Conservation (phyloP, 2,113 vertebrate species). For the Sceloporus undulatus region DNA sequence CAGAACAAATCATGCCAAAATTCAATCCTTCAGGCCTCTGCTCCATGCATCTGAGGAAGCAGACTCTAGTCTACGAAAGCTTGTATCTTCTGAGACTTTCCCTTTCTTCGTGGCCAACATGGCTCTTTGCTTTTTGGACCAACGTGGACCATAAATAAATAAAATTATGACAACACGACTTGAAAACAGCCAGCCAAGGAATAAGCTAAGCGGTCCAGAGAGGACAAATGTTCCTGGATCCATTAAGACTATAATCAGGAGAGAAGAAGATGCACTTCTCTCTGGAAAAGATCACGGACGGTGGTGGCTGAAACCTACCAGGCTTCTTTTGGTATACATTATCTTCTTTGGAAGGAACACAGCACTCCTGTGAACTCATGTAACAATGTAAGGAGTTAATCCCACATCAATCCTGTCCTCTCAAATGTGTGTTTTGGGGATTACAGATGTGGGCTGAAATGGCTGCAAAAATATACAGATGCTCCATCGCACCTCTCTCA, state of each 20-base stretch:
- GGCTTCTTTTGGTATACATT: slow-evolving; percentile 67
- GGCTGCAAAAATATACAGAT: slow-evolving; percentile 72
- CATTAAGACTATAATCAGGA: neutral
- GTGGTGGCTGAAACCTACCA: slow-evolving; percentile 65
- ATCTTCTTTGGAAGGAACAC: slow-evolving; percentile 64
- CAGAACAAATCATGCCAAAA: no score
- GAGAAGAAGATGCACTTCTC: neutral
- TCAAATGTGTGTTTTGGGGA: slow-evolving; percentile 67
- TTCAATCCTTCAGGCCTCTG: no score
- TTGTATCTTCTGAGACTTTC: neutral
- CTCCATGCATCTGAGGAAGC: no score
- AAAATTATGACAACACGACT: no score
- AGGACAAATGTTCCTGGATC: neutral
- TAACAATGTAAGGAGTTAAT: slow-evolving; percentile 76
- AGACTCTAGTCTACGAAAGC: no score
- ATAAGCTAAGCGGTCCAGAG: neutral
- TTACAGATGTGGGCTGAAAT: slow-evolving; percentile 58
- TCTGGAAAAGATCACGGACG: slow-evolving; percentile 52
- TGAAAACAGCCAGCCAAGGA: neutral
- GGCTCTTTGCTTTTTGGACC: neutral
- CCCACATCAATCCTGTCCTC: slow-evolving; percentile 70
- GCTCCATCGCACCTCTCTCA: slow-evolving; percentile 47
- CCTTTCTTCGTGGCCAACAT: neutral
- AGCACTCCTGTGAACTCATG: slow-evolving; percentile 66
- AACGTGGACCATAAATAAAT: neutral